phyloP scores from a whole-genome alignment of 2,797 vertebrate genomes.

The Scolopax bukidnonensis region DNA sequence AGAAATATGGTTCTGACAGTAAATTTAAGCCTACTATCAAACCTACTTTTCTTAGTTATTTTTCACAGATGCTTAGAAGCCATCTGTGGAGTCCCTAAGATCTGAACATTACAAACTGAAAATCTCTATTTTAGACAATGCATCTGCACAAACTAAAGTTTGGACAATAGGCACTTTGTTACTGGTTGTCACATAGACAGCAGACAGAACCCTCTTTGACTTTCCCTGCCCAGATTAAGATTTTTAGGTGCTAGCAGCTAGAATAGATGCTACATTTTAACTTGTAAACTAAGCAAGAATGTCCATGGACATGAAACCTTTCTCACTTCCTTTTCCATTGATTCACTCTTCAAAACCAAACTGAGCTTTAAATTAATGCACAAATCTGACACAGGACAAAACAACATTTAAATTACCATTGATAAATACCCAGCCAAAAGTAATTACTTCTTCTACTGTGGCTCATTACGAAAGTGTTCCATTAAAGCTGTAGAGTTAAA shows the following conservation, averaged over 20 bases:
- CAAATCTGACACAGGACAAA: constrained; percentile 35
- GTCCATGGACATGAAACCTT: neutral
- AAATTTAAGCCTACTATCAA: neutral
- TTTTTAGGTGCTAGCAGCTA: neutral
- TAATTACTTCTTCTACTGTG: neutral
- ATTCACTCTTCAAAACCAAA: neutral
- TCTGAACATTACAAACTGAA: neutral
- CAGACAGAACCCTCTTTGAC: neutral
- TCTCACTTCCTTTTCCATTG: neutral
- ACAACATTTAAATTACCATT: neutral
- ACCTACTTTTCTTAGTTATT: neutral
- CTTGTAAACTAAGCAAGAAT: neutral
- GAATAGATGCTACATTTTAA: neutral
- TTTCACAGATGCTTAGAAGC: neutral
- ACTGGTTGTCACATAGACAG: neutral
- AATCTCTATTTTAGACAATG: neutral
- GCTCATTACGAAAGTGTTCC: constrained; percentile 25
- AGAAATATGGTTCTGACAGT: neutral
- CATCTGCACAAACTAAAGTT: neutral
- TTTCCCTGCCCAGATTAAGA: neutral
- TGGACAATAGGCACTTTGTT: neutral
- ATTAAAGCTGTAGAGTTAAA: constrained; percentile 30
- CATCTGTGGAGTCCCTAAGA: neutral
- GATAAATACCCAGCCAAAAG: constrained; percentile 20
- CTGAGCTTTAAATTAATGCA: constrained; percentile 8